Evolutionary conservation across 2,888 invertebrate genomes (phyloP).

Genomic region (Gryllus longicercus): DNA sequence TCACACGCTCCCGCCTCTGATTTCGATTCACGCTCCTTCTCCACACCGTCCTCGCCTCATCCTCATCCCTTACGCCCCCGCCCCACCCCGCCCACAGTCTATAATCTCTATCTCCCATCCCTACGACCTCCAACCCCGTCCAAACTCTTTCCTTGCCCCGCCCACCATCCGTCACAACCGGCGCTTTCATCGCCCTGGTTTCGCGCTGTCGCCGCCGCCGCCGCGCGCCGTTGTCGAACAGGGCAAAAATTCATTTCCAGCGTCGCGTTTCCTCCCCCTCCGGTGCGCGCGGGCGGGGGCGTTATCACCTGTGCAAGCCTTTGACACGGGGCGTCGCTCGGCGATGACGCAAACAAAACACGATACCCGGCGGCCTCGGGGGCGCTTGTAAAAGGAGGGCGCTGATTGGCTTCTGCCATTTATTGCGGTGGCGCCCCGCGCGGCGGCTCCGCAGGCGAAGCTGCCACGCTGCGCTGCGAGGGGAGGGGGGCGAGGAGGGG

Average conservation of each 20-base stretch:
- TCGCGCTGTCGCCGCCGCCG: neutral
- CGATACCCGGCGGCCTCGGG: neutral
- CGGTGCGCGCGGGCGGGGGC: neutral
- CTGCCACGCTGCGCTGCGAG: neutral
- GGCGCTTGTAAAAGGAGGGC: neutral
- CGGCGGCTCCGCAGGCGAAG: too few relatives aligned
- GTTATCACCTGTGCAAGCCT: neutral
- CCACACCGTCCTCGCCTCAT: neutral
- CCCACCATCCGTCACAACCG: neutral
- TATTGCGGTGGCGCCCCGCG: neutral
- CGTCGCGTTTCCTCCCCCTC: neutral
- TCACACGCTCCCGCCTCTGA: neutral
- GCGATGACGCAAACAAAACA: neutral
- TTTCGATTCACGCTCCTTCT: neutral
- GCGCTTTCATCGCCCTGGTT: neutral
- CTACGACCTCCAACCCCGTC: neutral
- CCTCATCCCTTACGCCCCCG: neutral
- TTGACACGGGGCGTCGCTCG: neutral
- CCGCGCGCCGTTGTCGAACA: neutral
- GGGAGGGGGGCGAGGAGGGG: neutral
- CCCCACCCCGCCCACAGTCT: neutral
- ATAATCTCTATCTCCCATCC: neutral
- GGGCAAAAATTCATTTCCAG: neutral
- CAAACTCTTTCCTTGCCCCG: neutral
- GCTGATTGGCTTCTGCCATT: constrained; percentile 9